Evolutionary conservation across 35 echinoderm and acorn worm genomes (phyloP), one percentile per base, ranked within the genome.

Genomic region (Apostichopus californicus): DNA sequence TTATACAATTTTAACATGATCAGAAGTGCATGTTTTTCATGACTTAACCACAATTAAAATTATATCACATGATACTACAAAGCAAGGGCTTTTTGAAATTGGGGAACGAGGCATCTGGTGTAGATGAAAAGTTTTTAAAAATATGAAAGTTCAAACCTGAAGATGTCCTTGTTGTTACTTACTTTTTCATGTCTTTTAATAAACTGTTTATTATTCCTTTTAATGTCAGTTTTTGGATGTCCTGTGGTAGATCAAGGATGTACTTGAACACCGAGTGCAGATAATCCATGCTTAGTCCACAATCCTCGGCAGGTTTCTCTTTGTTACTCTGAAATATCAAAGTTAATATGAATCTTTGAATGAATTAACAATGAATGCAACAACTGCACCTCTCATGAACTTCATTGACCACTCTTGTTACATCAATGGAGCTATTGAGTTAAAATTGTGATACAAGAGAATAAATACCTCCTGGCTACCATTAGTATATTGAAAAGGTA

Each of bases 131-230:
- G 6, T 0, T 54, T 9, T 85, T 28, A 56, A 25, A 17, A 28
- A 18, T 85, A 54, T 54, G 11, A 34, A 34, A 34, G 28, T 34
- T 34, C 28, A 34, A 34, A 34, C 28, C 28, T 34, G 28, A 34
- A 34, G 2, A 34, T 34, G 23, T 78, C 21, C 17, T 14, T 14
- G 9, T 18, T 73, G 15, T 72, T 79, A 87, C 96, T 93, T 79
- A 98, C 96, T 95, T 98, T 77, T 98, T 98, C 86, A 98, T 93
- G 70, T 98, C 96, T 87, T 98, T 98, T 9, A 98, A 92, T 56
- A 98, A 87, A 71, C 96, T 98, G 75, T 98, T 98, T 63, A 98
- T 98, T 70, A 98, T 94, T 0, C 91, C 96, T 93, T 98, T 98
- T 8, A 98, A 92, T 4, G 92, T 92, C 1, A 91, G 79, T 79